These are phyloP conservation scores for Gallinago media DNA, from an alignment of 2,113 vertebrate genomes.

Conservation along the genomic window DNA sequence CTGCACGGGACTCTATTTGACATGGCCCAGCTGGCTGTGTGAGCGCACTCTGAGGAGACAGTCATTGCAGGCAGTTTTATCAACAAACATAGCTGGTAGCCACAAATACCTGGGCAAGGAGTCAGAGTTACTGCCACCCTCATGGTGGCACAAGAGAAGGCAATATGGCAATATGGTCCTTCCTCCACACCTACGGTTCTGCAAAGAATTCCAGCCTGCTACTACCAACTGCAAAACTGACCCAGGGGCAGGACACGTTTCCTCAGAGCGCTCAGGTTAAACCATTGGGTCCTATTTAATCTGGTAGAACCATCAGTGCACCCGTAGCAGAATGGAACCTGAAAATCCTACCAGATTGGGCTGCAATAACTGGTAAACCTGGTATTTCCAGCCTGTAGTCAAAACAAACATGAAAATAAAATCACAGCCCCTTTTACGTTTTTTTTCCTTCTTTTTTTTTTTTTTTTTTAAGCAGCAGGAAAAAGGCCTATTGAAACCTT, in stretches of 20 bases:
- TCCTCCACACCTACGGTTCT: fast-evolving
- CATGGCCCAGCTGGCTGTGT: background rate
- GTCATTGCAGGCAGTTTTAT: background rate
- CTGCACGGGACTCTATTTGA: fast-evolving
- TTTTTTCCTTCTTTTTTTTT: too few species aligned
- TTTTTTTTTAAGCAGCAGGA: background rate
- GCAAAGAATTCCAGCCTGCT: background rate
- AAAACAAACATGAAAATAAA: conserved; percentile 51
- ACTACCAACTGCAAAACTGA: background rate
- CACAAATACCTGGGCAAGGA: background rate
- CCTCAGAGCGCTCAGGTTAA: background rate
- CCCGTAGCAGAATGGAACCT: background rate
- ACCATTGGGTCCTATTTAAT: background rate
- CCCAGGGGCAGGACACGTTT: background rate
- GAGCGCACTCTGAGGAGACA: background rate
- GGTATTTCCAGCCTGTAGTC: conserved; percentile 56
- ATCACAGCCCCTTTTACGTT: background rate
- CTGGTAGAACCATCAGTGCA: background rate
- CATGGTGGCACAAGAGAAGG: background rate
- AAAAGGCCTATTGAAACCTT: conserved; percentile 55
- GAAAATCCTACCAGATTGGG: conserved; percentile 37
- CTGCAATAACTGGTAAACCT: conserved; percentile 42
- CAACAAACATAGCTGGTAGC: background rate
- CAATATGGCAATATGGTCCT: background rate
- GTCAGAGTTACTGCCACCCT: background rate